phyloP scores from a whole-genome alignment of 2,113 vertebrate genomes.

The Hippocampus comes region DNA sequence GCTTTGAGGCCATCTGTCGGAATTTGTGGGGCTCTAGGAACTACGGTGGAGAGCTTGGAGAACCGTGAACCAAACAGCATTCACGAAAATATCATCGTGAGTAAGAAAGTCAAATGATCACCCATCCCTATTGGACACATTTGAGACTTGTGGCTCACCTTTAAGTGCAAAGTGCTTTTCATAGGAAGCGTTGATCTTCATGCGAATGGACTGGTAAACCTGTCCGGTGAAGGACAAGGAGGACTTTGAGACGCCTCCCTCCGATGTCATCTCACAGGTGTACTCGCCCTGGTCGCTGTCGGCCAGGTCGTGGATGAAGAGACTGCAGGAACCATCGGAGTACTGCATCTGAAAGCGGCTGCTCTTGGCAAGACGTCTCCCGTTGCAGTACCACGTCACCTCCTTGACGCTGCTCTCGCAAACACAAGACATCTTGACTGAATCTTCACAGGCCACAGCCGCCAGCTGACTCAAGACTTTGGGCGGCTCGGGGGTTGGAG shows the following conservation, averaged over 20 bases:
- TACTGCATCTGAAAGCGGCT: slow-evolving; percentile 83
- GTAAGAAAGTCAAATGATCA: neutral
- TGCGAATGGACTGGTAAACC: slow-evolving; percentile 81
- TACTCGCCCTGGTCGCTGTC: slow-evolving; percentile 92
- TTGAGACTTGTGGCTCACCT: slow-evolving; percentile 61
- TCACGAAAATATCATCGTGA: neutral
- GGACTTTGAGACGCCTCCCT: slow-evolving; percentile 85
- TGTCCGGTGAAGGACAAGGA: slow-evolving; percentile 87
- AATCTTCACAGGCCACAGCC: slow-evolving; percentile 79
- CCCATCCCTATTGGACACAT: neutral
- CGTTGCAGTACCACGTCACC: slow-evolving; percentile 87
- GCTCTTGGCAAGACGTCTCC: slow-evolving; percentile 84
- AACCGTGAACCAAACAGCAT: neutral
- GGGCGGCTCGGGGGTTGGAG: slow-evolving; percentile 71
- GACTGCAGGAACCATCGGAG: slow-evolving; percentile 86
- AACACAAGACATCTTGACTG: slow-evolving; percentile 81
- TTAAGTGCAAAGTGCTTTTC: slow-evolving; percentile 74
- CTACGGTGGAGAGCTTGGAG: neutral
- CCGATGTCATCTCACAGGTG: slow-evolving; percentile 85
- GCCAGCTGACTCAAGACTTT: slow-evolving; percentile 83
- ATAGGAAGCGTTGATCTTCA: slow-evolving; percentile 74
- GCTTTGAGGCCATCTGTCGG: too few relatives aligned
- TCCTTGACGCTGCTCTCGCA: slow-evolving; percentile 87
- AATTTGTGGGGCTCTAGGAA: neutral
- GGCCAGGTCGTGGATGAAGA: slow-evolving; percentile 80